Conservation (phyloP, 2,113 vertebrate genomes). For the Seriola quinqueradiata region DNA sequence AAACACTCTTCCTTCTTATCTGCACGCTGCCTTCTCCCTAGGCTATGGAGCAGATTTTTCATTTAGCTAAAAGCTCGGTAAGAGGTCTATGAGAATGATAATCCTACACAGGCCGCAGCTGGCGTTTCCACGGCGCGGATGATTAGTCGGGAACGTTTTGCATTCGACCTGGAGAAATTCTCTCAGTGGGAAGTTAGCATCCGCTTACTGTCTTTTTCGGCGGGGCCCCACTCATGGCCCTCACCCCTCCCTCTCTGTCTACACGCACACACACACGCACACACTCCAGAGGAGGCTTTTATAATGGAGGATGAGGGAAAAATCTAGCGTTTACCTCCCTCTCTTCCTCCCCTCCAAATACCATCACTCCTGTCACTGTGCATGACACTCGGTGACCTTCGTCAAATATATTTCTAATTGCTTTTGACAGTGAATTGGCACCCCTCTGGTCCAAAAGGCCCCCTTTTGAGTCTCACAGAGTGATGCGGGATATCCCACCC, state of each 20-base stretch:
- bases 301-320: conserved; percentile 62
- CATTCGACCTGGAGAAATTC: conserved; percentile 99
- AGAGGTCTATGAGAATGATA: conserved; percentile 99
- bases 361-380: conserved; percentile 88
- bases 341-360: conserved; percentile 77
- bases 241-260: conserved; percentile 44
- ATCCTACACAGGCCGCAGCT: conserved; percentile 98
- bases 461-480: background rate
- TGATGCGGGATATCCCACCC: conserved; percentile 9
- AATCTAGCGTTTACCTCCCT: conserved; percentile 62
- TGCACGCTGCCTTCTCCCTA: conserved; percentile 96
- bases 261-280: conserved; percentile 32
- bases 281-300: conserved; percentile 54
- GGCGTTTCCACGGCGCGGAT: conserved; percentile 96
- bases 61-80: conserved; percentile 99
- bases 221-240: conserved; percentile 86
- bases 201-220: conserved; percentile 96
- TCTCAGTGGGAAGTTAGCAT: conserved; percentile 99
- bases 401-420: conserved; percentile 87
- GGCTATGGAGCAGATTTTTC: conserved; percentile 99
- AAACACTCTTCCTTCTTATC: conserved; percentile 98
- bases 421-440: conserved; percentile 82
- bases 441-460: conserved; percentile 39
- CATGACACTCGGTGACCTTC: conserved; percentile 88
- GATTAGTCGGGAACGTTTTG: conserved; percentile 98